Base-by-base conservation (phyloP, 2,888 invertebrate species). In the Malthinus flaveolus region DNA sequence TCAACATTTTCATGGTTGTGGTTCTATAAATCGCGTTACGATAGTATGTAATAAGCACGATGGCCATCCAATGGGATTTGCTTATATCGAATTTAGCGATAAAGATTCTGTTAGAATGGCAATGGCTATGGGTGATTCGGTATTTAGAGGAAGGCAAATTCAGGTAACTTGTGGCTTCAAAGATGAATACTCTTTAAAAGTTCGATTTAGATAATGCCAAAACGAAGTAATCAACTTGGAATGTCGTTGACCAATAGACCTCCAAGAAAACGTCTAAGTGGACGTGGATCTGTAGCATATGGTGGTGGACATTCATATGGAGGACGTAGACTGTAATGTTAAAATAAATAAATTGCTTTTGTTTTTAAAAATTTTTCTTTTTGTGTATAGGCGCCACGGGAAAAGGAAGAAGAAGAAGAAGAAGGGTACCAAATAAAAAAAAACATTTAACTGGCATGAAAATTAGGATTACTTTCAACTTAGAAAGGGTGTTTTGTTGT, bases 1-100 rank as follows among this genome's bases (percentile, higher is more conserved):
- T n/a, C n/a, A n/a, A n/a, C n/a, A n/a, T 80, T 99, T 99, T 80
- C 98, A 99, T 81, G 98, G 98, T 33, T 99, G 99, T 82, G 99
- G 99, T 54, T 95, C 97, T 65, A 95, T 99, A 63, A 98, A 99
- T 82, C 85, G 99, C 78, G 98, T 99, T 64, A 99, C 99, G 65
- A 99, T 99, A 78, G 85, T 97, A 71, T 97, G 97, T 82, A 98
- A 99, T 84, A 98, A 97, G 82, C 98, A 91, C 81, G 94, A 96
- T 78, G 98, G 99, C 0, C 98, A 99, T 82, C 99, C 99, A 0
- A 99, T 99, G 82, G 99, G 98, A 37, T 99, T 97, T 84, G 99
- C 99, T 1, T 99, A 99, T 78, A 95, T 99, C 73, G 98, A 99
- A 80, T 99, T 99, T 83, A 93, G 95, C 15, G 97, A 98, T 72